A percentile compares a stretch with the other conserved stretches of the same genome.
Conservation (phyloP, 2,113 vertebrate genomes). For the Urocynchramus pylzowi region DNA sequence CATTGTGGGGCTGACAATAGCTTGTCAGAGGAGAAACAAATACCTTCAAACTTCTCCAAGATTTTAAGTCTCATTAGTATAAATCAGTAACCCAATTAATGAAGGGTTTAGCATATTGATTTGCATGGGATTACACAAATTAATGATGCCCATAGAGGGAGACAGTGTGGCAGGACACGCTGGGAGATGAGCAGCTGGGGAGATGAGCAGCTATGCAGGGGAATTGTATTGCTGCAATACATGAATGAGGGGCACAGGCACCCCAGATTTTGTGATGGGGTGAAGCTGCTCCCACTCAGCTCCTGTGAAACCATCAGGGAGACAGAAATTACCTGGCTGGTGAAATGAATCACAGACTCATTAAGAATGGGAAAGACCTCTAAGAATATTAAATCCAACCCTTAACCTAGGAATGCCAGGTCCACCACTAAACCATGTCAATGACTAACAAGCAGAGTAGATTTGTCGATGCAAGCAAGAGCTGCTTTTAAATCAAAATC, state of each 20-base stretch:
- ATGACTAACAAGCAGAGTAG: neutral
- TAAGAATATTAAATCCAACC: neutral
- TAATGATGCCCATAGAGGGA: neutral
- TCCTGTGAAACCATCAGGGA: rapidly evolving
- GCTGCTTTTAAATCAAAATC: neutral
- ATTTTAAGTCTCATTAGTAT: conserved; percentile 43
- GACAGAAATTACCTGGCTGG: neutral
- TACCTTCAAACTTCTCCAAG: neutral
- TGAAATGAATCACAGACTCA: neutral
- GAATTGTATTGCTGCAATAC: neutral
- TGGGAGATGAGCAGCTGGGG: neutral
- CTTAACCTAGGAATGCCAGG: neutral
- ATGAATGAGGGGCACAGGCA: neutral
- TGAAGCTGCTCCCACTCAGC: neutral
- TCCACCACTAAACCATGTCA: neutral
- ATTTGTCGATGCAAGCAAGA: neutral
- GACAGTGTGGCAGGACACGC: rapidly evolving
- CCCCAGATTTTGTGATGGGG: neutral
- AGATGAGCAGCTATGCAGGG: neutral
- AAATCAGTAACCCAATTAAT: conserved; percentile 26
- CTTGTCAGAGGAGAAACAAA: neutral
- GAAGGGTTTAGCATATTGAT: conserved; percentile 32
- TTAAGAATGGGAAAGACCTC: neutral
- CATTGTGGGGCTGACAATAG: conserved; percentile 42
- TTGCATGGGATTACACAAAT: neutral